Conservation (phyloP, 35 echinoderm and acorn worm genomes). For the Ophiothrix spiculata region DNA sequence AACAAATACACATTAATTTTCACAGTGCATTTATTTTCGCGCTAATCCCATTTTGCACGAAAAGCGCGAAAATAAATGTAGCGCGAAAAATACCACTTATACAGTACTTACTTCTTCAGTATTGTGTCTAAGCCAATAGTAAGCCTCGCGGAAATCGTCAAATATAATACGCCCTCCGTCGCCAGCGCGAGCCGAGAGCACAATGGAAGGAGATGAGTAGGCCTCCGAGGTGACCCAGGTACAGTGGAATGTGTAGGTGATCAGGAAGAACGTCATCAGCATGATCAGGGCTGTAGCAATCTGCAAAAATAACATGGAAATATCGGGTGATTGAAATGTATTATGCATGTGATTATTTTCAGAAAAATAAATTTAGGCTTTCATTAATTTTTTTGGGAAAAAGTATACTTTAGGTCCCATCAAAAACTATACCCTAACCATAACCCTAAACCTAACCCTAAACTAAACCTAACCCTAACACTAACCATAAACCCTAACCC, state of each 20-base stretch:
- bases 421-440: no score
- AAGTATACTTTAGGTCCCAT: no score
- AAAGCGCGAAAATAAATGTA: no score
- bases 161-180: conserved; percentile 96
- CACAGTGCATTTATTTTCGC: no score
- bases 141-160: conserved; percentile 99
- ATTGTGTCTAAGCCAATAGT: conserved; percentile 98
- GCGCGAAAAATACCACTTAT: no score
- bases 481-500: no score
- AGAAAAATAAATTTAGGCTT: not conserved
- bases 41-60: no score
- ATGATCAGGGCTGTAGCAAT: conserved; percentile 75
- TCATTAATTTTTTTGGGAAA: no score
- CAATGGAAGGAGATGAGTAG: conserved; percentile 88
- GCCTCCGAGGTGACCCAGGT: conserved; percentile 97
- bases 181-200: conserved; percentile 79
- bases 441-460: no score
- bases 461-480: no score
- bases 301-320: conserved; percentile 39
- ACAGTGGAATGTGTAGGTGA: conserved; percentile 99
- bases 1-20: no score
- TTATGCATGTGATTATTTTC: not conserved
- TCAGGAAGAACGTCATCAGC: conserved; percentile 86
- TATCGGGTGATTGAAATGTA: not conserved
- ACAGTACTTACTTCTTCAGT: conserved; percentile 88